Evolutionary conservation across 2,888 invertebrate genomes (phyloP), one percentile per base, ranked within the genome.

Genomic region (Bugula neritina): DNA sequence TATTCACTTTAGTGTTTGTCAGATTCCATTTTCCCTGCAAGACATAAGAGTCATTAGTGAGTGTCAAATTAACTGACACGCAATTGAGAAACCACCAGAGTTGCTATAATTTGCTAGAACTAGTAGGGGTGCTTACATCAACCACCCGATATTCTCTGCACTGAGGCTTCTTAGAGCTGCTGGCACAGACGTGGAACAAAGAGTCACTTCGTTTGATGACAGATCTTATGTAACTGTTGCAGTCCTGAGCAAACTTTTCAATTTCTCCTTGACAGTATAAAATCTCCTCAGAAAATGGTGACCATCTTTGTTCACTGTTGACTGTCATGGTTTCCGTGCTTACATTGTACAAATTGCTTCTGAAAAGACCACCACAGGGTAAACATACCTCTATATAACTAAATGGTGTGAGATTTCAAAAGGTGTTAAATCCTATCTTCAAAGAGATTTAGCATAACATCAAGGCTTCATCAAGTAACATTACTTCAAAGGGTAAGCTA

Each of bases 21-120:
- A 63, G n/a, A 13, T 27, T 21, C 63, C 63, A 63, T n/a, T 29
- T 31, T 31, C 63, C 63, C 63, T 63, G 27, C 63, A 63, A 57
- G 5, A 57, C 5, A n/a, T n/a, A n/a, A n/a, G n/a, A n/a, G n/a
- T n/a, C n/a, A n/a, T n/a, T n/a, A n/a, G n/a, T n/a, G n/a, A n/a
- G n/a, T n/a, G n/a, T n/a, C n/a, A n/a, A n/a, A n/a, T n/a, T n/a
- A n/a, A n/a, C n/a, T 57, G 23, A 5, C 5, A 57, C 25, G 23
- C 13, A 57, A 57, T 5, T 23, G 25, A 57, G 57, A 57, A 57
- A 57, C 57, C 13, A 5, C n/a, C n/a, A n/a, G n/a, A n/a, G n/a
- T n/a, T n/a, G n/a, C n/a, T n/a, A n/a, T n/a, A n/a, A n/a, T n/a
- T n/a, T n/a, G n/a, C n/a, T n/a, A n/a, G n/a, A n/a, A n/a, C n/a